Conservation (phyloP, 37 sponge, comb jelly and placozoan species). For the Theonella swinhoei region DNA sequence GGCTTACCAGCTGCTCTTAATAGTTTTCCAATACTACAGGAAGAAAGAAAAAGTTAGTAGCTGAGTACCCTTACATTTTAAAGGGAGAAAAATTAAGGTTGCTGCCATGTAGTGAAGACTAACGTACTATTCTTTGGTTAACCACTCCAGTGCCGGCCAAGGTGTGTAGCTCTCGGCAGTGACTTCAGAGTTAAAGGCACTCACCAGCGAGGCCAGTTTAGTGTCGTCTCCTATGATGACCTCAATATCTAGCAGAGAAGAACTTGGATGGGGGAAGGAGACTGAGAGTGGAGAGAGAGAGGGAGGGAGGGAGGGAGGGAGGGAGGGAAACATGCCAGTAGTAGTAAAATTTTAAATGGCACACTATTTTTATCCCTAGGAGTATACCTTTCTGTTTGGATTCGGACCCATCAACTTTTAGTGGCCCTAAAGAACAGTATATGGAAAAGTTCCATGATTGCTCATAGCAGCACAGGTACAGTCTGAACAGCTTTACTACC, state of each 20-base stretch:
- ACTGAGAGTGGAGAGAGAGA: constrained; percentile 16
- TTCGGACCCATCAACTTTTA: background rate
- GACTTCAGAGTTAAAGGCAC: constrained; percentile 41
- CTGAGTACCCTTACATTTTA: too few relatives aligned
- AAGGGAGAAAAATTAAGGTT: background rate
- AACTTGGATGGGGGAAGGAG: constrained; percentile 48
- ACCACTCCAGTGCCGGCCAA: constrained; percentile 72
- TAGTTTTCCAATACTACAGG: constrained; percentile 24
- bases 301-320: background rate
- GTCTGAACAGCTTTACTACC: background rate
- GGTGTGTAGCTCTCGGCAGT: background rate
- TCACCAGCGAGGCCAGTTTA: constrained; percentile 17
- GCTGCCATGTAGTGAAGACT: too few relatives aligned
- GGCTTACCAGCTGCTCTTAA: constrained; percentile 37
- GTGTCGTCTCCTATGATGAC: constrained; percentile 74
- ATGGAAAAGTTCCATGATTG: background rate
- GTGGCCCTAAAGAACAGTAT: background rate
- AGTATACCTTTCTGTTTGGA: background rate
- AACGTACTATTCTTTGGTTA: constrained; percentile 74
- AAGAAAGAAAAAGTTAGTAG: background rate
- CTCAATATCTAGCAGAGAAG: constrained; percentile 71
- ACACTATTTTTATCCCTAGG: too few relatives aligned
- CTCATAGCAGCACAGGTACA: too few relatives aligned
- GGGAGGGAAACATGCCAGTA: background rate
- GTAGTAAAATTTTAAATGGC: background rate